phyloP scores from a whole-genome alignment of 2,113 vertebrate genomes.

The Psettodes erumei region DNA sequence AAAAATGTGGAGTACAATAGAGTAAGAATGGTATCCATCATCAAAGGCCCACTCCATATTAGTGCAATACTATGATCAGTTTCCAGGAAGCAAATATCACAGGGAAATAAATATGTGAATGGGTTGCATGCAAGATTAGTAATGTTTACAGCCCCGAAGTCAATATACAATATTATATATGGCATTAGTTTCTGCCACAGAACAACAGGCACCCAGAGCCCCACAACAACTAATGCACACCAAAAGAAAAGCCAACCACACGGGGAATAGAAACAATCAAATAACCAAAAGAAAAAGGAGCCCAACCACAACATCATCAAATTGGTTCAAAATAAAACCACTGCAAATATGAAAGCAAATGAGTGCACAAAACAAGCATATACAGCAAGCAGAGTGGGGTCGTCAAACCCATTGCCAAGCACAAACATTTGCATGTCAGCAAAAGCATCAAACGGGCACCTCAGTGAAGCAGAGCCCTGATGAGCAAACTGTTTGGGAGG shows the following conservation, averaged over 20 bases:
- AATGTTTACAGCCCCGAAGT: constrained; percentile 4
- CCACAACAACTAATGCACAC: not conserved
- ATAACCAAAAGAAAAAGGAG: not conserved
- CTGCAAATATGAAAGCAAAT: not conserved
- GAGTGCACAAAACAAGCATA: not conserved
- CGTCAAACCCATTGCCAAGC: not conserved
- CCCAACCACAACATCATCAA: not conserved
- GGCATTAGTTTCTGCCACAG: not conserved
- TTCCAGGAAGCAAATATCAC: not conserved
- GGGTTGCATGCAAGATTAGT: not conserved
- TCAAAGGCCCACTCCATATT: constrained; percentile 18
- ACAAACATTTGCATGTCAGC: not conserved
- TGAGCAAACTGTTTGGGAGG: not conserved
- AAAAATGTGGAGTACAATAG: constrained; percentile 8
- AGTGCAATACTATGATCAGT: not conserved
- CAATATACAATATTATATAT: not conserved
- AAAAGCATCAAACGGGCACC: not conserved
- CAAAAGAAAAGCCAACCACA: not conserved
- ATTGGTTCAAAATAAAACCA: not conserved
- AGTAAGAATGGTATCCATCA: constrained; percentile 9
- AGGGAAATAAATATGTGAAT: not conserved
- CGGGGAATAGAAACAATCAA: not conserved
- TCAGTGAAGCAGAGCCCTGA: not conserved
- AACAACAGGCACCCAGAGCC: not conserved
- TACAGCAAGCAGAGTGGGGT: not conserved